A percentile compares a stretch with the other conserved stretches of the same genome.
phyloP scores from a whole-genome alignment of 1,140 invertebrate genomes.

The Alviniconcha marisindica region DNA sequence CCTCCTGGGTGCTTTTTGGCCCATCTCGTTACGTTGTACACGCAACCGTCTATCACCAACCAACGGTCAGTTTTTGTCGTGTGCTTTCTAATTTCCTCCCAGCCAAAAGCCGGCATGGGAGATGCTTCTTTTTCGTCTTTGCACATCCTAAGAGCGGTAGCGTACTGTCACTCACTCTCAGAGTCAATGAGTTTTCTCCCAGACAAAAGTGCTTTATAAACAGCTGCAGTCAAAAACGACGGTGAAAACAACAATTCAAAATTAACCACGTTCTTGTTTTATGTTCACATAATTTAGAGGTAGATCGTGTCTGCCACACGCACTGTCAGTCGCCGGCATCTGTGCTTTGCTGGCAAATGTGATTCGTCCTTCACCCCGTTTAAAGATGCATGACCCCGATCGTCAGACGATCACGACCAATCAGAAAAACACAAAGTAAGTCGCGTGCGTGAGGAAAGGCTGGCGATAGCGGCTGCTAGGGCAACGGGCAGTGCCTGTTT shows the following conservation, averaged over 20 bases:
- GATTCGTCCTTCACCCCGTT: background rate
- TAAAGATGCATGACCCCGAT: background rate
- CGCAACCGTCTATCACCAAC: conserved; percentile 71
- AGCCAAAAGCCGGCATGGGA: conserved; percentile 36
- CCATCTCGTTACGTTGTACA: conserved; percentile 73
- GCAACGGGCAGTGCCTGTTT: background rate
- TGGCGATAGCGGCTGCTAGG: background rate
- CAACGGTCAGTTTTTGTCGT: conserved; percentile 63
- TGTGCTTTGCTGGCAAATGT: no score
- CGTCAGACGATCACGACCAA: conserved; percentile 9
- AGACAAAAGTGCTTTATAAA: no score
- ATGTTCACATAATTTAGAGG: no score
- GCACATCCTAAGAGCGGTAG: no score
- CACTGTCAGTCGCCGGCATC: background rate
- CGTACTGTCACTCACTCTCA: no score
- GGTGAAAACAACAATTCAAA: no score
- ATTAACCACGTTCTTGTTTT: no score
- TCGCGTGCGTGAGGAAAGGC: background rate
- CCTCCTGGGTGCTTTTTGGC: conserved; percentile 73
- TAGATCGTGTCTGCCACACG: no score
- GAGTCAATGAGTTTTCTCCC: no score
- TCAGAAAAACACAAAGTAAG: background rate
- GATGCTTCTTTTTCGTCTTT: background rate
- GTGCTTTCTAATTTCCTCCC: conserved; percentile 70
- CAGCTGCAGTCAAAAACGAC: no score